A percentile compares a stretch with the other conserved stretches of the same genome.
phyloP scores from a whole-genome alignment of 2,113 vertebrate genomes.

The Pseudonaja textilis region DNA sequence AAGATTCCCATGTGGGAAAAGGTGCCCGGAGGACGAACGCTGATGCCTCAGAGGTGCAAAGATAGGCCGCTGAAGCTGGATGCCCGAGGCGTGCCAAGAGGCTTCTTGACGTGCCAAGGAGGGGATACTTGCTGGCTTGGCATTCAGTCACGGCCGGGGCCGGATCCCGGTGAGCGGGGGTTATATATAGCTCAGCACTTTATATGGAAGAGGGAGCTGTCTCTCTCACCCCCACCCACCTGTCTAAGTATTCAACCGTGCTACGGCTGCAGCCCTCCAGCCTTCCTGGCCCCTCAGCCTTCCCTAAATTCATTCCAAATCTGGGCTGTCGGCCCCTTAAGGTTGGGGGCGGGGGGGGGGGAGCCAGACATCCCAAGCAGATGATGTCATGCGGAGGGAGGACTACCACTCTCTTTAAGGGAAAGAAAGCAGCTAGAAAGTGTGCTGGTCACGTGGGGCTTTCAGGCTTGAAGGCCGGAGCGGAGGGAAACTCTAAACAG shows the following conservation, averaged over 20 bases:
- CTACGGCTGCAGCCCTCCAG: slow-evolving; percentile 2
- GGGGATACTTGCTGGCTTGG: slow-evolving; percentile 67
- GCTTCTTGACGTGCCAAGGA: neutral
- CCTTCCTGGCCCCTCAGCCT: slow-evolving; percentile 13
- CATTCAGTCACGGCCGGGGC: slow-evolving; percentile 63
- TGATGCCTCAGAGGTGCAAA: neutral
- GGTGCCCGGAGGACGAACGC: neutral
- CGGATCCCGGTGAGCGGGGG: slow-evolving; percentile 63
- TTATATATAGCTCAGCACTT: slow-evolving; percentile 97
- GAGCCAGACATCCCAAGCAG: slow-evolving; percentile 34
- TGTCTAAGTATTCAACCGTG: slow-evolving; percentile 62
- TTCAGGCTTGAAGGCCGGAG: slow-evolving; percentile 3
- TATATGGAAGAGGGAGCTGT: slow-evolving; percentile 90
- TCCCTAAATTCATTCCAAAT: slow-evolving; percentile 14
- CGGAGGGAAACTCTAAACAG: slow-evolving; percentile 3
- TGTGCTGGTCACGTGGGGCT: slow-evolving; percentile 21
- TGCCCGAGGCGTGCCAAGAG: slow-evolving; percentile 8
- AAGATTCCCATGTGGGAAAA: neutral
- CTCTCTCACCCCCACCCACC: slow-evolving; percentile 68
- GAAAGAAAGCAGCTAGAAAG: neutral
- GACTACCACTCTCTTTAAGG: slow-evolving; percentile 6
- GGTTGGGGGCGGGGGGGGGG: slow-evolving; percentile 33
- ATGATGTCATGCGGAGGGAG: slow-evolving; percentile 10
- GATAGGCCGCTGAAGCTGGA: neutral
- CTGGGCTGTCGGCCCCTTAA: slow-evolving; percentile 24